A percentile compares a stretch with the other conserved stretches of the same genome.
Evolutionary conservation across 2,888 invertebrate species (phyloP).

Genomic region (Nesidiocoris tenuis): DNA sequence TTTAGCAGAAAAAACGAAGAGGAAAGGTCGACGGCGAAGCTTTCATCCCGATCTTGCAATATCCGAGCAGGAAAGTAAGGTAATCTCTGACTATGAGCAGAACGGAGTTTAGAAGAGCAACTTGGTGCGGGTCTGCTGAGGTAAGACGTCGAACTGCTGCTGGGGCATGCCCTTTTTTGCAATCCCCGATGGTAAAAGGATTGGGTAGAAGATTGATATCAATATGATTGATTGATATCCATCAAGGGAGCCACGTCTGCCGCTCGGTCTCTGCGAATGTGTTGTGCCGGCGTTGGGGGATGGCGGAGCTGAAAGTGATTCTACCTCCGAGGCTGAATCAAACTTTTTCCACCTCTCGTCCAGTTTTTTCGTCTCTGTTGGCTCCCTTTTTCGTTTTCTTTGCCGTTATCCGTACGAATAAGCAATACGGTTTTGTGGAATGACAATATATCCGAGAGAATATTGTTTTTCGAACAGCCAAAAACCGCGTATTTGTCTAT

Average conservation of each 20-base stretch:
- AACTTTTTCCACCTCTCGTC: constrained; percentile 6
- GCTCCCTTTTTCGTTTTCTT: not conserved
- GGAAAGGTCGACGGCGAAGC: not conserved
- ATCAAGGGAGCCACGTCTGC: constrained; percentile 14
- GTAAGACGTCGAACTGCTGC: not conserved
- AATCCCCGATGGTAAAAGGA: constrained; percentile 34
- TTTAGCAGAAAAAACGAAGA: not conserved
- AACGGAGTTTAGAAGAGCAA: not conserved
- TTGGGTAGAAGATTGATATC: constrained; percentile 40
- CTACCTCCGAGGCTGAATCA: not conserved
- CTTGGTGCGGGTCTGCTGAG: not conserved
- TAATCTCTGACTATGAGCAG: not conserved
- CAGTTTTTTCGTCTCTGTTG: not conserved
- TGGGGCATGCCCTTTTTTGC: not conserved
- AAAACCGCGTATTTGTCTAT: too few species aligned
- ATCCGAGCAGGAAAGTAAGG: not conserved
- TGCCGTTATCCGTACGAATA: constrained; percentile 4
- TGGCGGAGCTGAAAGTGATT: constrained; percentile 29
- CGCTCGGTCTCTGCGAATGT: not conserved
- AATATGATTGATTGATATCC: constrained; percentile 43
- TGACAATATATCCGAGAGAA: too few species aligned
- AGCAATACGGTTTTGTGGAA: too few species aligned
- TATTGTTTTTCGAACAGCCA: too few species aligned
- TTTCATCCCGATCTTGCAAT: not conserved
- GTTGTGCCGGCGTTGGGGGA: not conserved